Evolutionary conservation across 2,113 vertebrate genomes (phyloP), one percentile per base, ranked within the genome.

Genomic region (Nasalis larvatus): DNA sequence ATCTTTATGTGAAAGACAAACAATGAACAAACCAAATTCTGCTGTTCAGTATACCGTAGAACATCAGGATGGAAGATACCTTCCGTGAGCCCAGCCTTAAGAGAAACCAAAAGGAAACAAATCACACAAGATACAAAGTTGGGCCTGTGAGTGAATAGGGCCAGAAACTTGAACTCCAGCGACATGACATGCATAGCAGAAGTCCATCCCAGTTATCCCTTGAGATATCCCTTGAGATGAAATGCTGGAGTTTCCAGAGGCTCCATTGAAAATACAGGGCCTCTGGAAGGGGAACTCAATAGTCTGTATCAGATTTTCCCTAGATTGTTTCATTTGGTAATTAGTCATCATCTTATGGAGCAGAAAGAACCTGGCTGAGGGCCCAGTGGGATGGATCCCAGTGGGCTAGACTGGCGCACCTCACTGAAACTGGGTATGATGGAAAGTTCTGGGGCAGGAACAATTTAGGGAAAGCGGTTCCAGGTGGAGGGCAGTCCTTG

Each of bases 91-190:
- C 35, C 9, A 37, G 17, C 3, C 40, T 93, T 93, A 78, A 82
- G 49, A 68, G 37, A 93, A 97, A 86, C 1, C 6, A 89, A 93
- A 91, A 87, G 45, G 58, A 95, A 97, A 88, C 21, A 80, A 91
- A 56, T 68, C 58, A 93, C 81, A 89, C 86, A 96, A 27, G 9
- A 69, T 94, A 58, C 27, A 93, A 96, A 83, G 37, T 8, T 95
- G 23, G 17, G 3, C 93, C 49, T 63, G 5, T 17, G 14, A 58
- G n/a, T 58, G 30, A 80, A 63, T 3, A 94, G 52, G 25, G 32
- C 60, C 0, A 16, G 52, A 83, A 84, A 82, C 7, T n/a, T 83
- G 58, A 30, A 77, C 42, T 71, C 18, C 6, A 87, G 14, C 8
- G n/a, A 90, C 30, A 56, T 68, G 12, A 16, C 58, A 90, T 14